phyloP scores from a whole-genome alignment of 1,140 invertebrate genomes.

The Akabosia matsudoensis region DNA sequence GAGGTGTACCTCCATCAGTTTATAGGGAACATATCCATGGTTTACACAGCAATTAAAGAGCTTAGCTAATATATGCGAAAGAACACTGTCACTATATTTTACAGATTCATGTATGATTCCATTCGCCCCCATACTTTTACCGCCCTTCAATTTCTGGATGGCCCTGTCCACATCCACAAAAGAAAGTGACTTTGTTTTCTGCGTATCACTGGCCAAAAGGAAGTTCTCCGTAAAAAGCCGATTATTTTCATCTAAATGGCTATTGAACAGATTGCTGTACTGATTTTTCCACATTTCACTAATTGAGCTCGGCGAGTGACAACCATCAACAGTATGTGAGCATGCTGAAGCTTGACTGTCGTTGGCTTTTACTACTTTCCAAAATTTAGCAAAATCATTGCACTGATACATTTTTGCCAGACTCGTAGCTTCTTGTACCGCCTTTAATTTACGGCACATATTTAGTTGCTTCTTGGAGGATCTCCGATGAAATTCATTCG shows the following conservation, averaged over 20 bases:
- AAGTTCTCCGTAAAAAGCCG: neutral
- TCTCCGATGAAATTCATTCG: neutral
- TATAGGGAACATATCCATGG: neutral
- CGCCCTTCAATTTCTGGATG: neutral
- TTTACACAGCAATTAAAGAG: neutral
- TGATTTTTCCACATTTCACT: neutral
- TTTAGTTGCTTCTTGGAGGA: neutral
- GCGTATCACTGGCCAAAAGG: neutral
- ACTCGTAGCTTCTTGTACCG: too few species aligned
- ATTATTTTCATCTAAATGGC: neutral
- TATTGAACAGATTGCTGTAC: neutral
- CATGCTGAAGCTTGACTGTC: neutral
- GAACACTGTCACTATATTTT: too few species aligned
- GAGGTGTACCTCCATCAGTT: neutral
- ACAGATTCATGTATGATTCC: neutral
- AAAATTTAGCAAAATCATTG: slow-evolving; percentile 4
- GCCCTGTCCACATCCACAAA: neutral
- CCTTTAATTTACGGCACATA: neutral
- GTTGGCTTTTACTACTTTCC: neutral
- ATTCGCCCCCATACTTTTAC: neutral
- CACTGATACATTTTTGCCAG: neutral
- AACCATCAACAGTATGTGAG: too few species aligned
- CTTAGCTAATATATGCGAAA: neutral
- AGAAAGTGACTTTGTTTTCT: neutral
- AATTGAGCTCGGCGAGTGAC: neutral